Percentiles rank a stretch among this genome's conserved stretches.
Evolutionary conservation across 2,797 vertebrate species (phyloP).

Genomic region (Lepus oiostolus): DNA sequence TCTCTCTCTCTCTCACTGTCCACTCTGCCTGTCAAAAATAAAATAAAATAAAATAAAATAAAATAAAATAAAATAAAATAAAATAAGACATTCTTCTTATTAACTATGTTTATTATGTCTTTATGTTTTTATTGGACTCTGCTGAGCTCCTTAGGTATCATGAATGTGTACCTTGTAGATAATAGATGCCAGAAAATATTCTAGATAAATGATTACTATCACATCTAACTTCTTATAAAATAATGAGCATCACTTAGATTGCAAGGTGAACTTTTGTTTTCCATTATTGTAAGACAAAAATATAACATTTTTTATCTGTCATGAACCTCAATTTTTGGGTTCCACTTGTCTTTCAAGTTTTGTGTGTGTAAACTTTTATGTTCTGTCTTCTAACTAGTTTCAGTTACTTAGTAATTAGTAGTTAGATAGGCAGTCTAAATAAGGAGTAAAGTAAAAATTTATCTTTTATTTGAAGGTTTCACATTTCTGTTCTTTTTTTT

Average conservation of each 20-base stretch:
- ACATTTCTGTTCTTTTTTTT: neutral
- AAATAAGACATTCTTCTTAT: too few species aligned
- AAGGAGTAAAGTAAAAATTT: neutral
- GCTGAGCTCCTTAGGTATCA: neutral
- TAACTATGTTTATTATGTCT: neutral
- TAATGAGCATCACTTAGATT: neutral
- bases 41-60: too few species aligned
- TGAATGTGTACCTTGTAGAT: neutral
- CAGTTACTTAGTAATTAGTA: neutral
- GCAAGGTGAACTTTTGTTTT: neutral
- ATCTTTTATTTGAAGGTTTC: conserved; percentile 22
- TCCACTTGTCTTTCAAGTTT: neutral
- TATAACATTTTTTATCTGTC: neutral
- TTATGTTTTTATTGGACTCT: neutral
- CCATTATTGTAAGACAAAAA: neutral
- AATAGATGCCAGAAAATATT: neutral
- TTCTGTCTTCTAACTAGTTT: conserved; percentile 37
- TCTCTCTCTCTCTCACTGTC: too few species aligned
- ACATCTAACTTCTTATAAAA: neutral
- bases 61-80: too few species aligned
- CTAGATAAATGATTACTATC: neutral
- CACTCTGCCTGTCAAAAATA: too few species aligned
- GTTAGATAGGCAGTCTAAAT: conserved; percentile 1
- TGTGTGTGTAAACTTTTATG: neutral
- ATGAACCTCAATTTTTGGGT: neutral